Evolutionary conservation across 1,140 invertebrate species (phyloP).

Genomic region (Sipha flava): DNA sequence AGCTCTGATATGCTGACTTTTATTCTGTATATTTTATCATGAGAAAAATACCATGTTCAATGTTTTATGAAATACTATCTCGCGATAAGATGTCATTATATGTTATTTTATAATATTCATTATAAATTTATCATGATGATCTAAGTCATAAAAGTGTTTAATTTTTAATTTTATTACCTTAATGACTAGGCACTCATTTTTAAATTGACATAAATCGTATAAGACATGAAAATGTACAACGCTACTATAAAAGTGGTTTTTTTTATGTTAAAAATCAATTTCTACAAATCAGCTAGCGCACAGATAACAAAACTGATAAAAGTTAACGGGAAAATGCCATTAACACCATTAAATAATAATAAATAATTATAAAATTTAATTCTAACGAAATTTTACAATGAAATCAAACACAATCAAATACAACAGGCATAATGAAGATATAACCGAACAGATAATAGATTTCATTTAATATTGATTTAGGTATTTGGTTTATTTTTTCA

Average conservation of each 20-base stretch:
- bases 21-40: not conserved
- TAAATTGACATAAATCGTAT: not conserved
- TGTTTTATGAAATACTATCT: not conserved
- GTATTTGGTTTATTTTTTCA: no score
- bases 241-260: constrained; percentile 10
- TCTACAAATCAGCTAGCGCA: not conserved
- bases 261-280: not conserved
- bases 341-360: not conserved
- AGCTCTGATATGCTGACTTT: no score
- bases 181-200: not conserved
- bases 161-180: not conserved
- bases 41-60: not conserved
- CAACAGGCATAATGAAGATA: no score
- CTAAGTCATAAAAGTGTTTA: not conserved
- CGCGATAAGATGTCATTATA: not conserved
- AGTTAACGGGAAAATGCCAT: not conserved
- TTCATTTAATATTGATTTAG: no score
- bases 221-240: not conserved
- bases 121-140: not conserved
- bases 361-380: not conserved
- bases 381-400: not conserved
- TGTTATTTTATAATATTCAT: not conserved
- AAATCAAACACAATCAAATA: no score
- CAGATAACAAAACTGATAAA: not conserved
- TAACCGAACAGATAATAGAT: no score